These are phyloP conservation scores for Homarus americanus DNA, from an alignment of 1,140 invertebrate species.

Conservation along the genomic window DNA sequence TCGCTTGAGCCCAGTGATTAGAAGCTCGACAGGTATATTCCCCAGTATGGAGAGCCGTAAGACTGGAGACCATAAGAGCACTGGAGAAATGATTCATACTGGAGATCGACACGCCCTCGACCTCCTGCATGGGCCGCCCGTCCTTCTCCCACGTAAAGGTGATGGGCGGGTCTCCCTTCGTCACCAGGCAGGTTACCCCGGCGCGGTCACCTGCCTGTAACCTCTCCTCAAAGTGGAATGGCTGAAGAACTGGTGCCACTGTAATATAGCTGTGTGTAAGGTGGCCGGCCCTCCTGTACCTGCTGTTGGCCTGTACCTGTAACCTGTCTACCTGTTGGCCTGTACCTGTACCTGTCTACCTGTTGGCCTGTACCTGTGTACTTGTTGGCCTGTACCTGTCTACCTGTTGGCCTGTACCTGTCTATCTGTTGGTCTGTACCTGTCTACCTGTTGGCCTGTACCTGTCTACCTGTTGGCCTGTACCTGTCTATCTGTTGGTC, in stretches of 20 bases:
- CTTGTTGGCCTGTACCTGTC: too few species aligned
- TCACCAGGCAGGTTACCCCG: constrained; percentile 87
- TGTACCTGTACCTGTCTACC: background rate
- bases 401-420: background rate
- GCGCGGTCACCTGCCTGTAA: constrained; percentile 83
- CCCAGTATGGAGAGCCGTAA: constrained; percentile 79
- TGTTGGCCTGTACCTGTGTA: background rate
- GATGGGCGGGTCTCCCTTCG: constrained; percentile 87
- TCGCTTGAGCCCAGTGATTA: constrained; percentile 75
- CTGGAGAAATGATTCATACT: constrained; percentile 79
- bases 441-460: background rate
- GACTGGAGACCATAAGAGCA: constrained; percentile 87
- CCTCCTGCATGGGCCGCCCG: constrained; percentile 80
- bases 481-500: too few species aligned
- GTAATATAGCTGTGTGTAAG: constrained; percentile 60
- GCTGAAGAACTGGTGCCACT: constrained; percentile 76
- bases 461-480: too few species aligned
- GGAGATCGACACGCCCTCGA: constrained; percentile 48
- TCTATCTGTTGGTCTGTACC: background rate
- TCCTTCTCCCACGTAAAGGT: constrained; percentile 89
- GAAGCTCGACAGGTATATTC: constrained; percentile 76
- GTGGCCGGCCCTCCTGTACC: background rate
- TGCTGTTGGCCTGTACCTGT: background rate
- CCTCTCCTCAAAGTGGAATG: constrained; percentile 75
- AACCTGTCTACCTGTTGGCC: background rate